Conservation (phyloP, 2,888 invertebrate genomes). For the Diaprepes abbreviatus region DNA sequence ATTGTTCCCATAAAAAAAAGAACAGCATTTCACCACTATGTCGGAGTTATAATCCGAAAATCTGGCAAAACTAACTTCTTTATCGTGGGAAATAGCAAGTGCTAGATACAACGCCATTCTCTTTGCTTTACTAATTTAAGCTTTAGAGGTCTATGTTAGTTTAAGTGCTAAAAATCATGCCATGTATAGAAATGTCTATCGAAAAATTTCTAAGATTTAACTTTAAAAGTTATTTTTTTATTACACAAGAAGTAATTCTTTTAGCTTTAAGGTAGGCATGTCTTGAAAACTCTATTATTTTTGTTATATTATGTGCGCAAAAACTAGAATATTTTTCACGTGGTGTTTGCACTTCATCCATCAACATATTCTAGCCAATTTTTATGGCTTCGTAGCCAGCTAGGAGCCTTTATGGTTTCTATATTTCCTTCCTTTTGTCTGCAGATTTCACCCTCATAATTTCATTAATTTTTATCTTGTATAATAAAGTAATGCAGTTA, state of each 20-base stretch:
- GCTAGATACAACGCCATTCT: conserved; percentile 43
- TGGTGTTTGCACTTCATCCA: too few species aligned
- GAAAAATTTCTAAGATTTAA: background rate
- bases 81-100: conserved; percentile 45
- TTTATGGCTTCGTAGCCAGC: too few species aligned
- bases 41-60: conserved; percentile 46
- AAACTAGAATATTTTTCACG: too few species aligned
- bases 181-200: conserved; percentile 20
- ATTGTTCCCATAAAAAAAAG: conserved; percentile 35
- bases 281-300: background rate
- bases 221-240: too few species aligned
- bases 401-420: too few species aligned
- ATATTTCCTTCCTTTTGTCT: too few species aligned
- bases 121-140: conserved; percentile 48
- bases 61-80: conserved; percentile 49
- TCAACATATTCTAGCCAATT: too few species aligned
- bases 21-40: conserved; percentile 35
- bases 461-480: too few species aligned
- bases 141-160: conserved; percentile 48
- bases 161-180: conserved; percentile 48
- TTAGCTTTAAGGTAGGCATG: background rate
- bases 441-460: too few species aligned
- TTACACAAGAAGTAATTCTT: too few species aligned
- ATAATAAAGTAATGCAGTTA: too few species aligned
- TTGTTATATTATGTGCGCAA: background rate